Conservation (phyloP, 2,113 vertebrate genomes). For the Pardalotus punctatus region DNA sequence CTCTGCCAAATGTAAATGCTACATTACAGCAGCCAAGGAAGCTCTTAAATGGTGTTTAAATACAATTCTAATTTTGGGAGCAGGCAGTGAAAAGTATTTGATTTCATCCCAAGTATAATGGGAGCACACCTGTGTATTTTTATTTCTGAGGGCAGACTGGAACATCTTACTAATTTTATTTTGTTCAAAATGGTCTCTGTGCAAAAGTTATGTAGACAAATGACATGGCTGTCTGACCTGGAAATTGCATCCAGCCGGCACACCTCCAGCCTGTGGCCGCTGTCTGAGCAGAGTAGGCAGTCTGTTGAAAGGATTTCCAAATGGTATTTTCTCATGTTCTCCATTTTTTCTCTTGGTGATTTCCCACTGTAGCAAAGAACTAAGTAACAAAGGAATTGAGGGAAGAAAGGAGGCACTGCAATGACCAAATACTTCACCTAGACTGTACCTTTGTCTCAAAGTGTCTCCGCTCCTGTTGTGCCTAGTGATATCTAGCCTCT, state of each 20-base stretch:
- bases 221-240: not conserved
- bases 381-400: not conserved
- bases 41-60: not conserved
- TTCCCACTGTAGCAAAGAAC: not conserved
- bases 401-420: not conserved
- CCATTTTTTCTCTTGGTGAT: not conserved
- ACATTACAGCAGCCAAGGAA: not conserved
- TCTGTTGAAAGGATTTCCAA: not conserved
- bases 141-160: not conserved
- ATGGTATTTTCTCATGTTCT: not conserved
- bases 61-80: not conserved
- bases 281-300: not conserved
- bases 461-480: rapidly evolving
- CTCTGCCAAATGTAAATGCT: not conserved
- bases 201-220: not conserved
- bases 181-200: not conserved
- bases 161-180: not conserved
- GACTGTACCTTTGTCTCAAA: not conserved
- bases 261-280: not conserved
- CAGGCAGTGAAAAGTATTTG: not conserved
- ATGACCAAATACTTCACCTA: not conserved
- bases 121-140: not conserved
- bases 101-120: not conserved
- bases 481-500: not conserved
- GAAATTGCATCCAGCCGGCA: not conserved